A percentile compares a stretch with the other conserved stretches of the same genome.
These are phyloP conservation scores for Chloebia gouldiae DNA, from an alignment of 2,113 vertebrate species.

Conservation along the genomic window DNA sequence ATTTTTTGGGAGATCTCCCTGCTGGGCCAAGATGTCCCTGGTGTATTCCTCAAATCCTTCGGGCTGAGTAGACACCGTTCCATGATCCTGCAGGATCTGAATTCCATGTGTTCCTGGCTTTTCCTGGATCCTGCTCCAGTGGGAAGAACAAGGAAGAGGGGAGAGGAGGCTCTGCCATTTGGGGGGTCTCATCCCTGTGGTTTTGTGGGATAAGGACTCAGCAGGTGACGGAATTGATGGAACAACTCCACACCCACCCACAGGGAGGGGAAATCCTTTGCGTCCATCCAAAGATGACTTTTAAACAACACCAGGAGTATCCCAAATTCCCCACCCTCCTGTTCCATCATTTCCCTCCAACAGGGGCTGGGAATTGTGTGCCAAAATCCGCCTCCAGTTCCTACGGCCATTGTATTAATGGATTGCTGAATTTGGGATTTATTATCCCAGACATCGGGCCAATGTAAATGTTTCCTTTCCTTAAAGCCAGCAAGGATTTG, in stretches of 20 bases:
- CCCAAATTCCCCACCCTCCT: neutral
- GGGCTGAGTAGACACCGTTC: neutral
- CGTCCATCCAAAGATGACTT: neutral
- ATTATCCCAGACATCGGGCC: slow-evolving; percentile 22
- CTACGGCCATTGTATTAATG: neutral
- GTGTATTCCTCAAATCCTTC: neutral
- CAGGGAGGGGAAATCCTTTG: neutral
- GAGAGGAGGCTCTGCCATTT: accelerated
- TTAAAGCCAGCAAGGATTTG: slow-evolving; percentile 33
- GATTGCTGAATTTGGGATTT: slow-evolving; percentile 50
- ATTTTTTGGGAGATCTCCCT: neutral
- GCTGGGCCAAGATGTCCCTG: neutral
- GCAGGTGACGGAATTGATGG: neutral
- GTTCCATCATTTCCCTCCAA: neutral
- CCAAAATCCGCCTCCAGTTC: neutral
- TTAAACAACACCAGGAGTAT: neutral
- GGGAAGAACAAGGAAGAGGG: neutral
- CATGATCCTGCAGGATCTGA: neutral
- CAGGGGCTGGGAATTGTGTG: neutral
- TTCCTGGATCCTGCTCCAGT: neutral
- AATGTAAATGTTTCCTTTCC: slow-evolving; percentile 59
- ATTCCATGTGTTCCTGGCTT: neutral
- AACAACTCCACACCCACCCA: neutral
- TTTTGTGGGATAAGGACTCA: neutral
- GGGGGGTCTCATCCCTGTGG: neutral